Conservation (phyloP, 2,113 vertebrate genomes). For the Spilogale gracilis region DNA sequence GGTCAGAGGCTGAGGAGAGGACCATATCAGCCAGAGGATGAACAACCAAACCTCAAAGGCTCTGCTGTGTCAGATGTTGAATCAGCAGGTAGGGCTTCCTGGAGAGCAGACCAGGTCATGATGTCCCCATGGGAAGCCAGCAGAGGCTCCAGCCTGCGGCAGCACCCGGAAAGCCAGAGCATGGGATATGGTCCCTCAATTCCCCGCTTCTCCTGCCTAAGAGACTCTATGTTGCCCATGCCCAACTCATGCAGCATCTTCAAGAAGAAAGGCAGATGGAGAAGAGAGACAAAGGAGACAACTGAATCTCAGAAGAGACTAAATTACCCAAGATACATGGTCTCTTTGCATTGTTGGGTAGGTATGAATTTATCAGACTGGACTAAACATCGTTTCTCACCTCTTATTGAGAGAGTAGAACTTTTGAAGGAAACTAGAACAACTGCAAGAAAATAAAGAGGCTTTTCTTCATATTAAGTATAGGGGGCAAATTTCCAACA, state of each 20-base stretch:
- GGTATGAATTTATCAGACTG: background rate
- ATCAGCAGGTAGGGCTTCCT: background rate
- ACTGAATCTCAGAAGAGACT: background rate
- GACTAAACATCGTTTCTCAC: background rate
- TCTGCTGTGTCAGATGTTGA: background rate
- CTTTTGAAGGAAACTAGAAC: background rate
- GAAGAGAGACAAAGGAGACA: background rate
- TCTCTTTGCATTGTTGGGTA: background rate
- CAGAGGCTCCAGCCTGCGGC: background rate
- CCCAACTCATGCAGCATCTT: background rate
- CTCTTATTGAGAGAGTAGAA: background rate
- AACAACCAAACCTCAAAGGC: background rate
- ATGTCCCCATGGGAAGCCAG: background rate
- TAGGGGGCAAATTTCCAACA: background rate
- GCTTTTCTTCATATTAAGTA: background rate
- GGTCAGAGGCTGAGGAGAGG: background rate
- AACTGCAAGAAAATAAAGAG: background rate
- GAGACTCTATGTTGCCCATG: background rate
- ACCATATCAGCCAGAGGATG: background rate
- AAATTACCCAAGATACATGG: background rate
- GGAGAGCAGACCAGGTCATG: fast-evolving
- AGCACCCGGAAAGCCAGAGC: background rate
- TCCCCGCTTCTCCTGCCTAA: too few relatives aligned
- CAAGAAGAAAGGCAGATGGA: background rate
- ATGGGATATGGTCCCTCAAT: background rate